Evolutionary conservation across 2,888 invertebrate species (phyloP).

Genomic region (Brenthis hecate): DNA sequence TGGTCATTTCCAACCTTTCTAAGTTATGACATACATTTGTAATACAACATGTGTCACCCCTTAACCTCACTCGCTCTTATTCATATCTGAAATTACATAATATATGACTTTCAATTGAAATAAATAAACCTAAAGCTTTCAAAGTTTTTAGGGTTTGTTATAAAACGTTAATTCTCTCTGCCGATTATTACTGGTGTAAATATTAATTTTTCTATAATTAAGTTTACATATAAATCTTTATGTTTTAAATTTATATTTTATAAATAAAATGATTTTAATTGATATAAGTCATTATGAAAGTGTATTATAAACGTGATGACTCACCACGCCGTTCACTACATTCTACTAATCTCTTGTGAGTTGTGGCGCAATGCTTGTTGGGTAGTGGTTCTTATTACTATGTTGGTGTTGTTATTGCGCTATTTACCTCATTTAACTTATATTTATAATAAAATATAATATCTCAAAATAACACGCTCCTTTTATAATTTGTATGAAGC

Average conservation of each 20-base stretch:
- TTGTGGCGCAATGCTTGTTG: too few species aligned
- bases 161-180: constrained; percentile 4
- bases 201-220: neutral
- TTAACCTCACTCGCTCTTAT: constrained; percentile 12
- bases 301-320: too few species aligned
- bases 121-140: constrained; percentile 12
- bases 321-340: too few species aligned
- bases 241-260: neutral
- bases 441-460: too few species aligned
- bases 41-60: constrained; percentile 13
- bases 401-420: too few species aligned
- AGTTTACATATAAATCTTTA: neutral
- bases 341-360: too few species aligned
- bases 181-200: neutral
- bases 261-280: too few species aligned
- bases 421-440: too few species aligned
- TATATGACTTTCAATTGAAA: constrained; percentile 9
- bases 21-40: constrained; percentile 17
- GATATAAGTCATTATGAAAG: too few species aligned
- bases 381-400: too few species aligned
- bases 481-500: too few species aligned
- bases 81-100: neutral
- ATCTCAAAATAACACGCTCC: too few species aligned
- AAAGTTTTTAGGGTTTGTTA: constrained; percentile 1
- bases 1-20: constrained; percentile 17